Evolutionary conservation across 1,140 invertebrate species (phyloP).

Genomic region (Euborellia annulipes): DNA sequence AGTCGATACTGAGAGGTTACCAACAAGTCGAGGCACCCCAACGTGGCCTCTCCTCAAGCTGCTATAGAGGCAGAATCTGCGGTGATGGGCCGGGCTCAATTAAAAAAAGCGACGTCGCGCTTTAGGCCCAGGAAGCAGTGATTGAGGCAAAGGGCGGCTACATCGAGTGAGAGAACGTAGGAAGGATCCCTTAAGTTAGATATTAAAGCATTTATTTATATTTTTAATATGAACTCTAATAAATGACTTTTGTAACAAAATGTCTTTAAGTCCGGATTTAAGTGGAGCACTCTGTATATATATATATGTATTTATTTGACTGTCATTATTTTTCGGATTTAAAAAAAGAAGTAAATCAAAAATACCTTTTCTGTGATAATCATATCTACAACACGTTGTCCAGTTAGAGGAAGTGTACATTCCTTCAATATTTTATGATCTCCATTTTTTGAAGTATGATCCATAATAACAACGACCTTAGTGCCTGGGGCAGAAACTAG

Average conservation of each 20-base stretch:
- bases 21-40: too few species aligned
- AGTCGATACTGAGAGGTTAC: too few species aligned
- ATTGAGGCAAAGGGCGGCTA: too few species aligned
- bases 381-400: conserved; percentile 80
- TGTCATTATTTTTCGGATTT: not conserved
- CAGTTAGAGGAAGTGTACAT: conserved; percentile 89
- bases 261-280: not conserved
- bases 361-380: conserved; percentile 91
- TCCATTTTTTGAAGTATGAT: conserved; percentile 85
- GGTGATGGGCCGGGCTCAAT: too few species aligned
- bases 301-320: not conserved
- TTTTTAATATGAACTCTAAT: not conserved
- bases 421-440: conserved; percentile 79
- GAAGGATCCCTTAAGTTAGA: not conserved
- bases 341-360: too few species aligned
- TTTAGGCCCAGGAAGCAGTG: too few species aligned
- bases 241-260: not conserved
- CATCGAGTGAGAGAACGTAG: not conserved
- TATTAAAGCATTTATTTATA: not conserved
- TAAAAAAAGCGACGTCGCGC: too few species aligned
- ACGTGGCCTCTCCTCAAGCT: too few species aligned
- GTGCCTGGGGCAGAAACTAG: conserved; percentile 75
- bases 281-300: too few species aligned
- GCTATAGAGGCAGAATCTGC: too few species aligned
- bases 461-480: conserved; percentile 96